Base-by-base conservation (phyloP, 2,113 vertebrate genomes). In the Scartelaos histophorus region DNA sequence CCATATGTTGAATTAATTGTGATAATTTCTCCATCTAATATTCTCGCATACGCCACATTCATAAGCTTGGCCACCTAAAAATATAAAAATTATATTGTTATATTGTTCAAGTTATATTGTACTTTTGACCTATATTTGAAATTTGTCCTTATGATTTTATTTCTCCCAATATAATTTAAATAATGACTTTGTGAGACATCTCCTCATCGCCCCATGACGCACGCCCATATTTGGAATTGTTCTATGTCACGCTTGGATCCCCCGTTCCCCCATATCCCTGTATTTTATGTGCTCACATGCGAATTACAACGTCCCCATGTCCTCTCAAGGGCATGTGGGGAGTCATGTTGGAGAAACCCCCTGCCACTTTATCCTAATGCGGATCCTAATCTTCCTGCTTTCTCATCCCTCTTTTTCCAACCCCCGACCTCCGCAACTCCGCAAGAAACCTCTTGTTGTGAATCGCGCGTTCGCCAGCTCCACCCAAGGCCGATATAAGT, bases 271-370 rank as follows among this genome's bases (percentile, higher is more conserved):
- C 61, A 17, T n/a, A n/a, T 21, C 19, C 17, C 34, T 35, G 60
- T 62, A 29, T 34, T 62, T 62, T 62, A 21, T 66, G 57, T 68
- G 65, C 64, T 60, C 29, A n/a, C 7, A 45, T 51, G 1, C 46
- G 62, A 24, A 62, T 87, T 87, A 83, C 76, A 72, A 76, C 75
- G 74, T 64, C 35, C 65, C 76, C 35, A 10, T 7, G 4, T 87
- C 84, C 74, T 83, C 24, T 82, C 81, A 91, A 86, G 81, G 88
- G 87, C 73, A 19, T 3, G 16, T 34, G 53, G 54, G 46, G 45
- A n/a, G 56, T 22, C 22, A 58, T 45, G 35, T 21, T 70, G 11
- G 62, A 53, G 61, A 74, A 56, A 57, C 13, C 66, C 67, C 66
- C 2, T 47, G 10, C 43, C 56, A 25, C 69, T 22, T 45, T 70